Percentiles rank a stretch among this genome's conserved stretches.
Evolutionary conservation across 2,113 vertebrate species (phyloP).

Genomic region (Natator depressus): DNA sequence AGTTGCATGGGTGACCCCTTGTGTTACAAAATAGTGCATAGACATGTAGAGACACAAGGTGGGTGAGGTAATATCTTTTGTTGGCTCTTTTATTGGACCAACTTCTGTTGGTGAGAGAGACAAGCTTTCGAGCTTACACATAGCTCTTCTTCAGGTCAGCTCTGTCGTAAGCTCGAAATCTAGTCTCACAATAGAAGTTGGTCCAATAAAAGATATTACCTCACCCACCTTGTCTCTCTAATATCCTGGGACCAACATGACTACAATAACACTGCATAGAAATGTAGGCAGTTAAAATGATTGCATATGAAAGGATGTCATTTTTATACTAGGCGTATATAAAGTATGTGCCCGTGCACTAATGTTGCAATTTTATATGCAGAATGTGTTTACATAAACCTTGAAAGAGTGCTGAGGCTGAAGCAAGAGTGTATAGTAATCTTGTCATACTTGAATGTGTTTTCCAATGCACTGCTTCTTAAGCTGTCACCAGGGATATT

Average conservation of each 20-base stretch:
- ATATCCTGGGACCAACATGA: neutral
- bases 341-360: neutral
- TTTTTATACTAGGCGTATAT: neutral
- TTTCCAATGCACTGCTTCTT: constrained; percentile 21
- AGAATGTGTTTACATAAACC: neutral
- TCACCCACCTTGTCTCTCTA: neutral
- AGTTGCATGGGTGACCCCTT: neutral
- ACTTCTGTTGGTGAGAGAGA: neutral
- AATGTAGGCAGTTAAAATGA: neutral
- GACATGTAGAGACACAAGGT: neutral
- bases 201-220: neutral
- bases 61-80: neutral
- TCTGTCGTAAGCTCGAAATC: neutral
- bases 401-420: constrained; percentile 31
- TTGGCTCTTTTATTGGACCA: neutral
- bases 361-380: neutral
- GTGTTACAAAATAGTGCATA: neutral
- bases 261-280: neutral
- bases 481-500: constrained; percentile 46
- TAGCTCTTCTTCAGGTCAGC: neutral
- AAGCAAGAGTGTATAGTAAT: constrained; percentile 29
- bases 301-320: constrained; percentile 20
- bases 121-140: neutral
- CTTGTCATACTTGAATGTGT: constrained; percentile 54
- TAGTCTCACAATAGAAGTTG: neutral